Base-by-base conservation (phyloP, 2,797 vertebrate genomes). In the Pachyuromys duprasi region DNA sequence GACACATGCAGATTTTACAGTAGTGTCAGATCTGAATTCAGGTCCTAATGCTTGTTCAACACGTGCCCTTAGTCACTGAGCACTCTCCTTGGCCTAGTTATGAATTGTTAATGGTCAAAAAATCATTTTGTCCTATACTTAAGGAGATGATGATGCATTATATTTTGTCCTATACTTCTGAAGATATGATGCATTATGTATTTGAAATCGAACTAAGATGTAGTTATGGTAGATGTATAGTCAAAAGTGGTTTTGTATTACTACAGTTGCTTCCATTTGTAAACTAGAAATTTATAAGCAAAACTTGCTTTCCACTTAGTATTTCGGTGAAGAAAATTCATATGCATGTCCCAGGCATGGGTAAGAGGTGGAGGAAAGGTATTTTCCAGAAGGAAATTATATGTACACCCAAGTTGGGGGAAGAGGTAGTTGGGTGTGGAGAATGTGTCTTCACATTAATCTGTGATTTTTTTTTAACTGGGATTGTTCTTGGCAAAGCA, bases 181-280 rank as follows among this genome's bases (percentile, higher is more conserved):
- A 93, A 93, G 80, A 78, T 90, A 92, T 0, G 49, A 31, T 31
- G 17, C 8, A 82, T 28, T 65, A 8, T 67, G 31, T 33, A 33
- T 82, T 15, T 74, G 26, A 72, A 86, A 97, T 97, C 97, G 97
- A 97, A 95, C 78, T 87, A 80, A 95, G 86, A 91, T 96, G 97
- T 62, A 86, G 94, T 97, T 97, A 89, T 95, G 96, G 1, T 96
- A 96, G 49, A 95, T 98, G 90, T 96, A 97, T 97, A 97, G 91
- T 81, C 95, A 96, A 96, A 97, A 98, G 97, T 98, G 90, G 75
- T 83, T 95, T 88, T 94, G 83, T 97, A 94, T 97, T 97, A 91
- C 76, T 95, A 83, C 97, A 97, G 97, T 95, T 90, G 96, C 96
- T 97, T 97, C 96, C 88, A 92, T 93, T 94, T 94, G 6, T 42